A percentile compares a stretch with the other conserved stretches of the same genome.
Conservation (phyloP, 2,797 vertebrate genomes). For the Bovichtus diacanthus region DNA sequence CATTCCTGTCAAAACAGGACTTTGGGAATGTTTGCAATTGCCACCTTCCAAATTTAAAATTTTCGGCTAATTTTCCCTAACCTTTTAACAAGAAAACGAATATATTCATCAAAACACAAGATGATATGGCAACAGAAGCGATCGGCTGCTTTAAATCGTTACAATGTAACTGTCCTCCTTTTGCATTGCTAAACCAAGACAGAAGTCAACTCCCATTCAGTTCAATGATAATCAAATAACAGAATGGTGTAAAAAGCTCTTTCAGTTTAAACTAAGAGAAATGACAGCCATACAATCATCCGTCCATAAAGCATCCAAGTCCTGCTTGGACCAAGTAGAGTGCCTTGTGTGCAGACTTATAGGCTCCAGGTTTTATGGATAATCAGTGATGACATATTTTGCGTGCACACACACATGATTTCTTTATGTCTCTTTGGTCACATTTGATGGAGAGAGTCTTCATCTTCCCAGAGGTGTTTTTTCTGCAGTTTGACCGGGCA, state of each 20-base stretch:
- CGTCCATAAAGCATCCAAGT: conserved; percentile 12
- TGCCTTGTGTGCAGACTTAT: conserved; percentile 23
- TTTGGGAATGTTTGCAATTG: not conserved
- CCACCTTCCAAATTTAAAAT: not conserved
- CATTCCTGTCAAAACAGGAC: not conserved
- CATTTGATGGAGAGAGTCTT: conserved; percentile 2
- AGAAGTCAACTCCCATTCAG: not conserved
- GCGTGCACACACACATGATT: not conserved
- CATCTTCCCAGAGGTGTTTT: conserved; percentile 29
- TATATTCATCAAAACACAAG: not conserved
- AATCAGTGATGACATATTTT: not conserved
- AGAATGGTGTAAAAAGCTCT: conserved; percentile 11
- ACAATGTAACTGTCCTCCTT: not conserved
- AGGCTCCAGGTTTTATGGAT: conserved; percentile 21
- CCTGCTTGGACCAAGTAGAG: conserved; percentile 22
- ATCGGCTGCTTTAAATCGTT: not conserved
- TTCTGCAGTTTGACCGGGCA: conserved; percentile 26
- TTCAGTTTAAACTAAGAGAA: conserved; percentile 9
- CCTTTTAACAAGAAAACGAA: not conserved
- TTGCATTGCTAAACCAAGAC: not conserved
- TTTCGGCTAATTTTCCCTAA: too few species aligned
- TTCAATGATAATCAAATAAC: conserved; percentile 12
- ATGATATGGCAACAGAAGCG: not conserved
- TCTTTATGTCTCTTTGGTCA: not conserved
- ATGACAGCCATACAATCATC: conserved; percentile 19